Conservation (phyloP, 2,888 invertebrate species). For the Tinea semifulvella region DNA sequence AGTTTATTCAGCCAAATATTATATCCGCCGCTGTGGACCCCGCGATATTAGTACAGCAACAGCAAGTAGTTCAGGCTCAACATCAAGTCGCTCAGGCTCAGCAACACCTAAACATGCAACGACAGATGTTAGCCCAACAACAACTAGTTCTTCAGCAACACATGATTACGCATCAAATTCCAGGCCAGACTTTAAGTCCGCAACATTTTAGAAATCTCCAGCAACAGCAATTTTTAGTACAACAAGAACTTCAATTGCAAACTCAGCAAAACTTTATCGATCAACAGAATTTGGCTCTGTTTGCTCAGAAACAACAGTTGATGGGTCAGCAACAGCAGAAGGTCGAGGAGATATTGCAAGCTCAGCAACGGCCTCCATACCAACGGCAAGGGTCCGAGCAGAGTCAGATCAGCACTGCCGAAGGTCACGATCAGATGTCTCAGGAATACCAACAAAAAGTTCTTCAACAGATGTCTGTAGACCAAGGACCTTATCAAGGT, state of each 20-base stretch:
- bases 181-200: slow-evolving; percentile 57
- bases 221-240: slow-evolving; percentile 60
- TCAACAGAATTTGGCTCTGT: slow-evolving; percentile 60
- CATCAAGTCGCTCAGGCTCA: slow-evolving; percentile 60
- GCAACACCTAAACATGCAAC: slow-evolving; percentile 56
- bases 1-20: slow-evolving; percentile 38
- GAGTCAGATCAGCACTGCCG: slow-evolving; percentile 47
- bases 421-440: slow-evolving; percentile 41
- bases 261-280: slow-evolving; percentile 66
- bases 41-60: slow-evolving; percentile 45
- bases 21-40: slow-evolving; percentile 41
- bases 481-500: slow-evolving; percentile 42
- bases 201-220: slow-evolving; percentile 51
- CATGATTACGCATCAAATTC: slow-evolving; percentile 48
- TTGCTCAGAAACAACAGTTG: slow-evolving; percentile 58
- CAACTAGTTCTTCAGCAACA: slow-evolving; percentile 61
- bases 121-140: slow-evolving; percentile 56
- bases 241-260: slow-evolving; percentile 59
- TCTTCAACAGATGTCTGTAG: slow-evolving; percentile 43
- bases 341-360: slow-evolving; percentile 45
- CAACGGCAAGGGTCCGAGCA: slow-evolving; percentile 56
- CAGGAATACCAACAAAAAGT: slow-evolving; percentile 24
- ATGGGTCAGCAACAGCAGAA: slow-evolving; percentile 65
- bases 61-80: slow-evolving; percentile 56
- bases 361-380: slow-evolving; percentile 44